Percentiles rank a stretch among this genome's conserved stretches.
These are phyloP conservation scores for Sogatella furcifera DNA, from an alignment of 1,140 invertebrate genomes.

Conservation along the genomic window DNA sequence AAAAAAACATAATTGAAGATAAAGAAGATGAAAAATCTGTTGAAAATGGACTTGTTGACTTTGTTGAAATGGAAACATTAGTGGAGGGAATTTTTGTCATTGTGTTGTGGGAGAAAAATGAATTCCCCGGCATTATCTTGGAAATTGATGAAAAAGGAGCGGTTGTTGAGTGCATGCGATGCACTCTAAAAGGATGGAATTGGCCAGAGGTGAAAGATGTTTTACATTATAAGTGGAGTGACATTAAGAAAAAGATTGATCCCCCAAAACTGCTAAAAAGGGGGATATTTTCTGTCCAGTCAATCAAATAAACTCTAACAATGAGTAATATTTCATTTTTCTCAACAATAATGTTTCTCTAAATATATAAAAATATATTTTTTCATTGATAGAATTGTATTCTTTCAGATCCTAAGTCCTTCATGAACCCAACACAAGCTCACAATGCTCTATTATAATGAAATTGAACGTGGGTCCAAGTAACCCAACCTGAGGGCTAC, in stretches of 20 bases:
- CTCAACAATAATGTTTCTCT: too few relatives aligned
- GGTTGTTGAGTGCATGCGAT: conserved; percentile 7
- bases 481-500: too few relatives aligned
- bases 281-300: neutral
- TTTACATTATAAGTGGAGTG: conserved; percentile 10
- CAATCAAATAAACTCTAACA: too few relatives aligned
- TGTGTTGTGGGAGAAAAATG: neutral
- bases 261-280: conserved; percentile 5
- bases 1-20: neutral
- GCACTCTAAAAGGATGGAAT: conserved; percentile 8
- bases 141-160: neutral
- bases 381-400: too few relatives aligned
- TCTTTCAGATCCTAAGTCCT: too few relatives aligned
- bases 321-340: too few relatives aligned
- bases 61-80: too few relatives aligned
- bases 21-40: neutral
- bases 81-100: conserved; percentile 7
- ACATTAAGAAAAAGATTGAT: conserved; percentile 7
- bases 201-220: conserved; percentile 10
- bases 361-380: too few relatives aligned
- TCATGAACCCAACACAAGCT: too few relatives aligned
- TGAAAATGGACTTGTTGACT: too few relatives aligned
- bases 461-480: too few relatives aligned
- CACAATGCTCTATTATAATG: too few relatives aligned
- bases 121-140: conserved; percentile 1